A percentile compares a stretch with the other conserved stretches of the same genome.
Evolutionary conservation across 1,140 invertebrate genomes (phyloP).

Genomic region (Zophobas morio): DNA sequence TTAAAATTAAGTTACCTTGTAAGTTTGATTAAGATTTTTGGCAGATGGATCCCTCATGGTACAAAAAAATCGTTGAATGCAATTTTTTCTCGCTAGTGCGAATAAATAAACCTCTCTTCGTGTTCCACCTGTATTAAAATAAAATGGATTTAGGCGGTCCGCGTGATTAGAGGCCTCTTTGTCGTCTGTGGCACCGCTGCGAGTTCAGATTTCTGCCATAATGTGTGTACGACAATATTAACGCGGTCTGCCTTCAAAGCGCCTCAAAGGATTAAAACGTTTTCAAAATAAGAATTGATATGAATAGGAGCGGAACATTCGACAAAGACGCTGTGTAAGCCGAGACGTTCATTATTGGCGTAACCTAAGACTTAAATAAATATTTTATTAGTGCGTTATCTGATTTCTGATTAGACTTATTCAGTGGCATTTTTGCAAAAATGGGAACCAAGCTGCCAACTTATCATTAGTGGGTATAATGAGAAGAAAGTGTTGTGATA

Average conservation of each 20-base stretch:
- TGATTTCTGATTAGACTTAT: constrained; percentile 5
- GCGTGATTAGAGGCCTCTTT: constrained; percentile 28
- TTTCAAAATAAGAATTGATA: constrained; percentile 36
- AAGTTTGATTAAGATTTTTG: too few relatives aligned
- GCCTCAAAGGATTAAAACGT: constrained; percentile 38
- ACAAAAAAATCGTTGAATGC: too few relatives aligned
- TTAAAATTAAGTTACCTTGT: too few relatives aligned
- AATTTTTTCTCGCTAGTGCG: too few relatives aligned
- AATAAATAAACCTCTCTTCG: too few relatives aligned
- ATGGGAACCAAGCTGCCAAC: constrained; percentile 3
- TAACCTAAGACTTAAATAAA: constrained; percentile 37
- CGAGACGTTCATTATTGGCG: constrained; percentile 43
- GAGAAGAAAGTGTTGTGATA: constrained; percentile 16
- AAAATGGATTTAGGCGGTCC: constrained; percentile 9
- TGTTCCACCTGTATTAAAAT: too few relatives aligned
- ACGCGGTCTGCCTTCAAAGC: constrained; percentile 35
- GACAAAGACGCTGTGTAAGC: constrained; percentile 32
- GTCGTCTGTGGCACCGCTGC: constrained; percentile 6
- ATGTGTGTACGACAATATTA: constrained; percentile 26
- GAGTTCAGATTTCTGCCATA: constrained; percentile 15
- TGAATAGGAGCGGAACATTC: constrained; percentile 46
- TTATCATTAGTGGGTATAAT: constrained; percentile 16
- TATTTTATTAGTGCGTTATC: constrained; percentile 36
- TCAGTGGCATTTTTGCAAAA: constrained; percentile 11
- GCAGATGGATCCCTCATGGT: too few relatives aligned